Percentiles rank a stretch among this genome's conserved stretches.
These are phyloP conservation scores for Kobus ellipsiprymnus DNA, from an alignment of 2,113 vertebrate genomes.

Conservation along the genomic window DNA sequence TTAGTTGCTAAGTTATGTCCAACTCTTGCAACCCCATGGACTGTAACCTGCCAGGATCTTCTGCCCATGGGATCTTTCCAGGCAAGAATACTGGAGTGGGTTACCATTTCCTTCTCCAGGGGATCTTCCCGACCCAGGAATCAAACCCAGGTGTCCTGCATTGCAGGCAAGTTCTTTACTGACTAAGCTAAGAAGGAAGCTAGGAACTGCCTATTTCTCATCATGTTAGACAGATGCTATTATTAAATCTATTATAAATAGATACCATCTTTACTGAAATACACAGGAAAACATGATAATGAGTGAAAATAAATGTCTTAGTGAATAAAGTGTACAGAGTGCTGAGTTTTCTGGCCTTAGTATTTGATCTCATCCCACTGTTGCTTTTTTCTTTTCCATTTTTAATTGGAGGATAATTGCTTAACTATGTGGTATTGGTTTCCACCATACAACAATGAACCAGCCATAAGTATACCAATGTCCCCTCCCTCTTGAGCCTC, in stretches of 20 bases:
- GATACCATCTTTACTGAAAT: neutral
- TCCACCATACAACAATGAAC: neutral
- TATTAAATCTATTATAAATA: neutral
- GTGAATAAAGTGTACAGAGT: neutral
- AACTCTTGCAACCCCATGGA: neutral
- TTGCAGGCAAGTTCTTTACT: neutral
- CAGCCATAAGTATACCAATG: neutral
- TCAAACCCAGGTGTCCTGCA: neutral
- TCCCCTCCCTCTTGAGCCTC: neutral
- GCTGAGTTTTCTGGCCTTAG: neutral
- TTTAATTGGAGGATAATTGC: neutral
- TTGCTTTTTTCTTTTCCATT: neutral
- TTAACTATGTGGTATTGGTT: neutral
- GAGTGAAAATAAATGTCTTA: neutral
- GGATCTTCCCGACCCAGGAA: neutral
- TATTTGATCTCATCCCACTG: neutral
- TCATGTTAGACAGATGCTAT: neutral
- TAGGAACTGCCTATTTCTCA: neutral
- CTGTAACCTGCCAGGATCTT: neutral
- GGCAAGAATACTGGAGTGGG: neutral
- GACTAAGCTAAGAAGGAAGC: neutral
- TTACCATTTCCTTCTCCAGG: neutral
- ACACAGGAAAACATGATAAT: neutral
- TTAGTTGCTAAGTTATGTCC: neutral
- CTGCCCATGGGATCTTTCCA: neutral